A percentile compares a stretch with the other conserved stretches of the same genome.
Conservation (phyloP, 2,797 vertebrate genomes). For the Mus spretus region DNA sequence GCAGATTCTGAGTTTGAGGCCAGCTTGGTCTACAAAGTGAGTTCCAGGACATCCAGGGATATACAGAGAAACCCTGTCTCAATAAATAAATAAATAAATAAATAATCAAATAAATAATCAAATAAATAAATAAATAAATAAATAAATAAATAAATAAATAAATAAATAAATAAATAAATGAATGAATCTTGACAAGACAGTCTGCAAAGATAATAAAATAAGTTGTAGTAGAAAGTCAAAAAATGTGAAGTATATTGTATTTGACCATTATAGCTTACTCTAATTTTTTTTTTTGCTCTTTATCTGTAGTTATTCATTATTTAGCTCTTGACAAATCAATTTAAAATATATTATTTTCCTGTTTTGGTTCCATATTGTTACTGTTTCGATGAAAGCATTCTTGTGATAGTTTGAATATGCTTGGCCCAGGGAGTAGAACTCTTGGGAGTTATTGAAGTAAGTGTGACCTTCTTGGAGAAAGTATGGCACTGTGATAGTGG, state of each 20-base stretch:
- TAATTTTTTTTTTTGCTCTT: neutral
- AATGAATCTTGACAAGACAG: neutral
- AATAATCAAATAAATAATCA: no score
- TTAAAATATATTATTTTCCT: neutral
- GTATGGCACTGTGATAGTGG: neutral
- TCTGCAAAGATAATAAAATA: neutral
- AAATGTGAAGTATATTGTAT: neutral
- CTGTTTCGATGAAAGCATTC: neutral
- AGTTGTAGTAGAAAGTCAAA: neutral
- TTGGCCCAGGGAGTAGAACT: neutral
- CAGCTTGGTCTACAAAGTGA: no score
- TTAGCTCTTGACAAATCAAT: neutral
- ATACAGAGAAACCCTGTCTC: no score
- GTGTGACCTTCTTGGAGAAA: neutral
- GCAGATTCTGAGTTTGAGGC: no score
- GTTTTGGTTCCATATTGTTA: neutral
- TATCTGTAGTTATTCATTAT: neutral
- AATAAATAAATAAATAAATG: no score
- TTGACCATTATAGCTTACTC: neutral
- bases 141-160: no score
- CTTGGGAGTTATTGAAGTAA: neutral
- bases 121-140: no score
- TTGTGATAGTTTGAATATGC: neutral
- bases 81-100: no score
- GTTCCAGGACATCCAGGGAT: no score